Conservation (phyloP, 2,797 vertebrate genomes). For the Myiothlypis coronata region DNA sequence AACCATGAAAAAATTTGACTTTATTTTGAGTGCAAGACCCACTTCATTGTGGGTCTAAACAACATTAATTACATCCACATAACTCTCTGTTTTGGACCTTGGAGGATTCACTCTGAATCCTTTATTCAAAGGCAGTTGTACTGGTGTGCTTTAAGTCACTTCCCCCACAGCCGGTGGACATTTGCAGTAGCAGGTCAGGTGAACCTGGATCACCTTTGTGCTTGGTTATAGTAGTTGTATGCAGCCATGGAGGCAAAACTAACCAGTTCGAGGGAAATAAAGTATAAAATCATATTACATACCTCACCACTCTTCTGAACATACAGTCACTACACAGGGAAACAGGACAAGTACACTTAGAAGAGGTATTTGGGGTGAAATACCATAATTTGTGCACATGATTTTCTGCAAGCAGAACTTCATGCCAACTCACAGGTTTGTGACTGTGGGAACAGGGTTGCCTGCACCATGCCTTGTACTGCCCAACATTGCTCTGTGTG, state of each 20-base stretch:
- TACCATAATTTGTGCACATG: background rate
- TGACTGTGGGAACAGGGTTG: background rate
- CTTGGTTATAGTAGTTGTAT: background rate
- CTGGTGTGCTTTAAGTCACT: background rate
- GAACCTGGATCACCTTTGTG: background rate
- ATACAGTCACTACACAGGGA: background rate
- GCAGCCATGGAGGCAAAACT: accelerated
- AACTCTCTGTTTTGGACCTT: background rate
- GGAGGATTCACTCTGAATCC: background rate
- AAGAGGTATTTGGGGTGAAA: background rate
- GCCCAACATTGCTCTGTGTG: accelerated
- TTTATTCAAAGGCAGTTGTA: background rate
- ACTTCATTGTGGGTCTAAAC: background rate
- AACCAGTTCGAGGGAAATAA: background rate
- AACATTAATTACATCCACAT: background rate
- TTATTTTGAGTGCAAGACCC: background rate
- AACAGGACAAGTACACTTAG: background rate
- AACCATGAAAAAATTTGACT: background rate
- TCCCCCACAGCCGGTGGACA: background rate
- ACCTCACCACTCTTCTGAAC: background rate
- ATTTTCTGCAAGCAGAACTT: background rate
- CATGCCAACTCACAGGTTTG: background rate
- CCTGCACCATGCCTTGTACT: background rate
- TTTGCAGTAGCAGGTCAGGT: background rate
- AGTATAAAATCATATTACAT: background rate